Base-by-base conservation (phyloP, 1,140 invertebrate species). In the Belonocnema kinseyi region DNA sequence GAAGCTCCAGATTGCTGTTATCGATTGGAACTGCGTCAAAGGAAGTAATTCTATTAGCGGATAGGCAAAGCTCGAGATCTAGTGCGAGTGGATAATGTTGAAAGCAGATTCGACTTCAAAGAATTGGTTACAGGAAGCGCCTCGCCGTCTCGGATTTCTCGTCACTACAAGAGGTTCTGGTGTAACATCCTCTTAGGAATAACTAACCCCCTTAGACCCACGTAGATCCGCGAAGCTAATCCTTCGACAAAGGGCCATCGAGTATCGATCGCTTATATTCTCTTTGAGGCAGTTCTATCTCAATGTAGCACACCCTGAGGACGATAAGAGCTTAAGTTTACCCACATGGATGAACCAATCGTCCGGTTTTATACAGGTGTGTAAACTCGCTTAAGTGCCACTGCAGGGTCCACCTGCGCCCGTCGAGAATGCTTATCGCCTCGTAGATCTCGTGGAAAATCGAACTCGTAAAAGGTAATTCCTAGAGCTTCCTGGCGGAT, bases 261-360 rank as follows among this genome's bases (percentile, higher is more conserved):
- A 86, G 80, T 90, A 89, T 90, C 86, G 89, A 89, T 87, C 86
- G 84, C 82, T 84, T 85, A 83, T 74, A 85, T 88, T 88, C 88
- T 87, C 87, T 88, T 88, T 87, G 86, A 88, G 82, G 79, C 74
- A 78, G 46, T 77, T 73, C 66, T 58, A 77, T 72, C 78, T 76
- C 78, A 75, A 77, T 76, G 75, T 74, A 52, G 77, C 81, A 77
- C 56, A 17, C 72, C 61, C 70, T 71, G 77, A 73, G 78, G 77
- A 78, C 52, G 79, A 40, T 66, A 78, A 79, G 71, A 78, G 77
- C 77, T 81, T 78, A 78, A 81, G 79, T 80, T 81, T 78, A 79
- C 77, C 76, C 61, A 66, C 61, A 66, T 66, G 26, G 61, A 40
- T 66, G 61, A 40, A 66, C 61, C 33, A 66, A 66, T 66, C 61